These are phyloP conservation scores for Anguilla rostrata DNA, from an alignment of 2,113 vertebrate genomes.

Conservation along the genomic window DNA sequence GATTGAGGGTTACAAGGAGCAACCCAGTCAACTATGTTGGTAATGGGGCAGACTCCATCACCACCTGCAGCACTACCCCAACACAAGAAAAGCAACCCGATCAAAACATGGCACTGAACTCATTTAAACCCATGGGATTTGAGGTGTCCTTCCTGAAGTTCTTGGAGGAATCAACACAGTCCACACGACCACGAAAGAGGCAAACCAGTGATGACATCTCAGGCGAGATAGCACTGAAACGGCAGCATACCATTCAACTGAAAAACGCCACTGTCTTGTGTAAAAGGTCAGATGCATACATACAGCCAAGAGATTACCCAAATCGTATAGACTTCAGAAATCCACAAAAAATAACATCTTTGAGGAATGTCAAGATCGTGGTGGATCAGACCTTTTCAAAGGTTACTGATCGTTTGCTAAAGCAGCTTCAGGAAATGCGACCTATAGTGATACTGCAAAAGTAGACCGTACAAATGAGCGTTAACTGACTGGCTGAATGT, in stretches of 20 bases:
- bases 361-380: slow-evolving; percentile 81
- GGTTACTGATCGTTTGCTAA: slow-evolving; percentile 74
- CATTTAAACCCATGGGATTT: slow-evolving; percentile 96
- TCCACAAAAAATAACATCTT: slow-evolving; percentile 75
- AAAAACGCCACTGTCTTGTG: slow-evolving; percentile 43
- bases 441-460: slow-evolving; percentile 81
- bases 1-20: slow-evolving; percentile 44
- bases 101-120: slow-evolving; percentile 75
- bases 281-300: slow-evolving; percentile 29
- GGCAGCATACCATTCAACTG: slow-evolving; percentile 52
- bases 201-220: slow-evolving; percentile 61
- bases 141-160: slow-evolving; percentile 95
- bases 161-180: slow-evolving; percentile 85
- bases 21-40: slow-evolving; percentile 30
- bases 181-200: slow-evolving; percentile 73
- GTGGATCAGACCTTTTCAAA: slow-evolving; percentile 78
- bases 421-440: slow-evolving; percentile 92
- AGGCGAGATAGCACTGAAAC: slow-evolving; percentile 61
- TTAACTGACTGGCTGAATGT: slow-evolving; percentile 53
- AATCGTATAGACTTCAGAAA: slow-evolving; percentile 82
- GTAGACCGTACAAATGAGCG: slow-evolving; percentile 63
- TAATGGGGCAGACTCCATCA: slow-evolving; percentile 74
- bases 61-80: slow-evolving; percentile 57
- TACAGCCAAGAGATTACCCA: slow-evolving; percentile 65
- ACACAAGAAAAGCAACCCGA: slow-evolving; percentile 69